Base-by-base conservation (phyloP, 2,888 invertebrate species). In the Netelia melanura region DNA sequence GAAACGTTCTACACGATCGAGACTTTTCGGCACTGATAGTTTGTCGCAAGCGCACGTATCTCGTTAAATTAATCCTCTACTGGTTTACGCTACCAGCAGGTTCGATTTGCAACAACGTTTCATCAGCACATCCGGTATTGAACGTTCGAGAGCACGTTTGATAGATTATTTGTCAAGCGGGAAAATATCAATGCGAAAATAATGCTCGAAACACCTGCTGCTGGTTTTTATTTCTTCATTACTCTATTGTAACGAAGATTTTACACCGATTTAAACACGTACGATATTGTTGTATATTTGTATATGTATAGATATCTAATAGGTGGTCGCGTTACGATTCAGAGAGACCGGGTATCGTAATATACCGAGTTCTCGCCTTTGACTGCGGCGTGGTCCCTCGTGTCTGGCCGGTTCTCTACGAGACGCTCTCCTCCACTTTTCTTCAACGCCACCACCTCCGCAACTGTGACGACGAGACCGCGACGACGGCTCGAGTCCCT, bases 321-420 rank as follows among this genome's bases (percentile, higher is more conserved):
- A 10, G 10, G 3, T 9, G 23, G 23, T 14, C 11, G 62, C 30
- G 54, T 67, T 38, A 68, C 14, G 54, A 71, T 11, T 54, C n/a
- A 68, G 74, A 54, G 77, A 62, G 30, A 72, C 56, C 79, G 65
- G 68, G 77, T 74, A 71, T 67, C 85, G 85, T 79, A 67, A 78
- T 86, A 83, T 78, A 68, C 83, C 86, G 81, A 83, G 85, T 86
- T 85, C 86, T 81, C 85, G 85, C 72, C 82, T 87, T 85, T 86
- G 86, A 86, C 87, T 87, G 86, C 68, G 54, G 78, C 79, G 77
- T 84, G 85, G 85, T 84, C 71, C 86, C 86, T 81, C 87, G 84
- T 85, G 86, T 84, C 84, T 82, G 65, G 81, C 81, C 81, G 86
- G 83, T 82, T 84, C 85, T 85, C 67, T 54, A 70, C 64, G 72